These are phyloP conservation scores for Cephus pulcher DNA, from an alignment of 2,888 invertebrate genomes.

Conservation along the genomic window DNA sequence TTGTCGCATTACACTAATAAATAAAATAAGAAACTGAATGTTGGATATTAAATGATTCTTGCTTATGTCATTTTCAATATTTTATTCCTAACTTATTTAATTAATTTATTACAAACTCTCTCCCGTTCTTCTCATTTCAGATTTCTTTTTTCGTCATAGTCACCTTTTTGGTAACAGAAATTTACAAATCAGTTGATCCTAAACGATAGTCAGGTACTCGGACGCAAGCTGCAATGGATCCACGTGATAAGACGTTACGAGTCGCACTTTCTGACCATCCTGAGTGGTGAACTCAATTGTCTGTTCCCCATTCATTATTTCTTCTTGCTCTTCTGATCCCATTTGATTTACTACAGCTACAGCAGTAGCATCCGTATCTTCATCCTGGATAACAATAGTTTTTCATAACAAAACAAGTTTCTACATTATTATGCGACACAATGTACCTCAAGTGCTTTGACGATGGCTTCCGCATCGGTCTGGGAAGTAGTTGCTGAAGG, in stretches of 20 bases:
- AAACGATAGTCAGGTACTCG: conserved; percentile 66
- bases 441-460: conserved; percentile 54
- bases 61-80: neutral
- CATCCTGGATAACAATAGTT: conserved; percentile 39
- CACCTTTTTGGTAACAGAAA: neutral
- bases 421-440: neutral
- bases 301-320: conserved; percentile 52
- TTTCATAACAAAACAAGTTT: neutral
- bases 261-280: conserved; percentile 71
- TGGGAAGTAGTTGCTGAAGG: conserved; percentile 35
- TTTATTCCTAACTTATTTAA: neutral
- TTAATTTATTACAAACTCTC: neutral
- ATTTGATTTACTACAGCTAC: conserved; percentile 55
- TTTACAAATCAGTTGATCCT: conserved; percentile 18
- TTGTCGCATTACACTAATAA: neutral
- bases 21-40: neutral
- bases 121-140: neutral
- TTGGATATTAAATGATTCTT: neutral
- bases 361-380: conserved; percentile 50
- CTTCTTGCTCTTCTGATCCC: conserved; percentile 43
- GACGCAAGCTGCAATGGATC: conserved; percentile 65
- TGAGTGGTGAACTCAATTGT: conserved; percentile 70
- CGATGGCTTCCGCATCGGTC: conserved; percentile 49
- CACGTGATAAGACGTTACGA: conserved; percentile 72
- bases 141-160: neutral